A percentile compares a stretch with the other conserved stretches of the same genome.
Conservation (phyloP, 2,888 invertebrate genomes). For the Platerodrilus igneus region DNA sequence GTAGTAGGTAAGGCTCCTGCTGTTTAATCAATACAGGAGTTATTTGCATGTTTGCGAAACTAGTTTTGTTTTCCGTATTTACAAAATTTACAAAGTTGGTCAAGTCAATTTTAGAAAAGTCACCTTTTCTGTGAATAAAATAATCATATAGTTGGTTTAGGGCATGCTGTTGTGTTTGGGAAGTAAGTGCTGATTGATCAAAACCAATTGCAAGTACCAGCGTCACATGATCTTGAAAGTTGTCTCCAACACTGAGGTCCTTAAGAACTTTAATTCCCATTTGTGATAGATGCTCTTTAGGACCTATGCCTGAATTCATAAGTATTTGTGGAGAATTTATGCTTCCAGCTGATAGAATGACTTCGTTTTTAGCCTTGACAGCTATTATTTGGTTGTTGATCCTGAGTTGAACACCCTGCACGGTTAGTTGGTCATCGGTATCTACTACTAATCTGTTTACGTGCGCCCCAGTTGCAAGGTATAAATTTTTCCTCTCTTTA, state of each 20-base stretch:
- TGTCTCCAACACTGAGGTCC: slow-evolving; percentile 48
- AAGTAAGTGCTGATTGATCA: slow-evolving; percentile 72
- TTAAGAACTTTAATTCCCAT: slow-evolving; percentile 40
- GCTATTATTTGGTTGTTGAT: slow-evolving; percentile 28
- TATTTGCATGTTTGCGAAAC: slow-evolving; percentile 57
- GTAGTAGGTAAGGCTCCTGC: no score
- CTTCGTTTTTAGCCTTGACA: slow-evolving; percentile 65
- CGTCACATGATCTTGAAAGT: slow-evolving; percentile 50
- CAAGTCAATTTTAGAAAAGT: slow-evolving; percentile 47
- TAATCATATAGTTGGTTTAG: slow-evolving; percentile 46
- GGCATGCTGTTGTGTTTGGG: slow-evolving; percentile 73
- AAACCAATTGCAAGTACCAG: slow-evolving; percentile 79
- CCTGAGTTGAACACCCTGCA: slow-evolving; percentile 45
- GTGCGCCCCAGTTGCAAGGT: slow-evolving; percentile 70
- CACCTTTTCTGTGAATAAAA: slow-evolving; percentile 49
- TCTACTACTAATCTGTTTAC: slow-evolving; percentile 64
- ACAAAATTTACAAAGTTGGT: slow-evolving; percentile 50
- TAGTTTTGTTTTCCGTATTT: slow-evolving; percentile 43
- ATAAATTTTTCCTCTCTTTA: slow-evolving; percentile 63
- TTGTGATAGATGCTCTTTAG: slow-evolving; percentile 39
- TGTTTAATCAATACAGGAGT: slow-evolving; percentile 49
- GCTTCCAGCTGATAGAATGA: slow-evolving; percentile 83
- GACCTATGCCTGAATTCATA: slow-evolving; percentile 55
- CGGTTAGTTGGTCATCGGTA: no score
- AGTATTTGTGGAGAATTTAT: slow-evolving; percentile 88